A percentile compares a stretch with the other conserved stretches of the same genome.
Evolutionary conservation across 1,140 invertebrate species (phyloP).

Genomic region (Tetragonula clypearis): DNA sequence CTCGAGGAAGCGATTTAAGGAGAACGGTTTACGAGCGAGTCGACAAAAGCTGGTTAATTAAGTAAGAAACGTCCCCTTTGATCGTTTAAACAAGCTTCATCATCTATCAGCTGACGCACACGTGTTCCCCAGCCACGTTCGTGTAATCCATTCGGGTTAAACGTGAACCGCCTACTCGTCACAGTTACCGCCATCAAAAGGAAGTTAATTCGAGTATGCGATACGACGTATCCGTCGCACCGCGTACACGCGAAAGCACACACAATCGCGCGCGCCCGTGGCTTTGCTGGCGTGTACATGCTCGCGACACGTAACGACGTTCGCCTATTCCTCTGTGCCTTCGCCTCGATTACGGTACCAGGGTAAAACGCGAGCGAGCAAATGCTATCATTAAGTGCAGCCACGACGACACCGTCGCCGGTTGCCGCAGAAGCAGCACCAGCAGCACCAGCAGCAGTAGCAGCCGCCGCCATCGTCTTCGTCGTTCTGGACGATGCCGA

Average conservation of each 20-base stretch:
- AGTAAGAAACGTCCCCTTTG: conserved; percentile 8
- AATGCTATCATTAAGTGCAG: conserved; percentile 47
- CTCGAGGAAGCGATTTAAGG: too few relatives aligned
- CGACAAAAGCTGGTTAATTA: background rate
- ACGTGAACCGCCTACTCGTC: conserved; percentile 2
- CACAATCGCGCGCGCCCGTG: too few relatives aligned
- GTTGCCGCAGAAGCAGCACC: too few relatives aligned
- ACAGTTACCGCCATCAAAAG: conserved; percentile 42
- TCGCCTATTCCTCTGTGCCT: background rate
- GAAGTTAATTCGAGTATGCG: conserved; percentile 52
- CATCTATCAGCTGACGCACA: background rate
- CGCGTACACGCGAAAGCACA: background rate
- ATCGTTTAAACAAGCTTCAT: conserved; percentile 12
- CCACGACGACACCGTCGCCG: conserved; percentile 34
- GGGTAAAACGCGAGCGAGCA: conserved; percentile 31
- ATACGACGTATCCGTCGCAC: conserved; percentile 16
- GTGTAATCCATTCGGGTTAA: background rate
- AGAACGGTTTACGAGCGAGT: background rate
- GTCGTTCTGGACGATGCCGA: conserved; percentile 24
- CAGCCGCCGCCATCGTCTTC: background rate
- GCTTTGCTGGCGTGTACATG: background rate
- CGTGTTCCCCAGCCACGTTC: background rate
- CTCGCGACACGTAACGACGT: conserved; percentile 8
- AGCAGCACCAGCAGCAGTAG: background rate
- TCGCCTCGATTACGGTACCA: conserved; percentile 17